Percentiles rank a stretch among this genome's conserved stretches.
Conservation (phyloP, 2,113 vertebrate genomes). For the Nycticebus coucang region DNA sequence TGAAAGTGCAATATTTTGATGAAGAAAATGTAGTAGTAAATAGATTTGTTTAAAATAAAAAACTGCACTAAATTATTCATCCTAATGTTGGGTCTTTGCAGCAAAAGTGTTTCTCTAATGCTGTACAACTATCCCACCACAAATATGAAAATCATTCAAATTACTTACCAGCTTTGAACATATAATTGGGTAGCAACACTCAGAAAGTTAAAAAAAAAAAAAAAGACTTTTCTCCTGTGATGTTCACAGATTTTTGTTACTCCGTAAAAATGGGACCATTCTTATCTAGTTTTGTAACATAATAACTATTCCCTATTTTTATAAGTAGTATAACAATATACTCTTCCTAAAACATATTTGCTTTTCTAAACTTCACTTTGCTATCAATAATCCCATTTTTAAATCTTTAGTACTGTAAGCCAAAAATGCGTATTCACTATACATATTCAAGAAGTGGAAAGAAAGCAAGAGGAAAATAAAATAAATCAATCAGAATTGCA, state of each 20-base stretch:
- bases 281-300: not conserved
- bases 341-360: not conserved
- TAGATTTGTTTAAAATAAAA: not conserved
- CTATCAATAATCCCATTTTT: not conserved
- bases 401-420: not conserved
- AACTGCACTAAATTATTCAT: not conserved
- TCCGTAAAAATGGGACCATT: not conserved
- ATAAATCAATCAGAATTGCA: not conserved
- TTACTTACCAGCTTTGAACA: not conserved
- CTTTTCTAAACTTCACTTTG: not conserved
- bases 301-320: not conserved
- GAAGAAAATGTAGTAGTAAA: conserved; percentile 34
- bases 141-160: not conserved
- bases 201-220: not conserved
- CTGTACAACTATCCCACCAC: not conserved
- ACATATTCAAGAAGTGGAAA: not conserved
- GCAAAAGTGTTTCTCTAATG: not conserved
- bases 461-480: not conserved
- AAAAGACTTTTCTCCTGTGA: not conserved
- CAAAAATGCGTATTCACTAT: not conserved
- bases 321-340: not conserved
- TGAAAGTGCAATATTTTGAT: conserved; percentile 22
- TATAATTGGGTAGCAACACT: not conserved
- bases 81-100: not conserved
- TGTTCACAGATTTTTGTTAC: not conserved